Evolutionary conservation across 2,888 invertebrate species (phyloP).

Genomic region (Andrena marginata): DNA sequence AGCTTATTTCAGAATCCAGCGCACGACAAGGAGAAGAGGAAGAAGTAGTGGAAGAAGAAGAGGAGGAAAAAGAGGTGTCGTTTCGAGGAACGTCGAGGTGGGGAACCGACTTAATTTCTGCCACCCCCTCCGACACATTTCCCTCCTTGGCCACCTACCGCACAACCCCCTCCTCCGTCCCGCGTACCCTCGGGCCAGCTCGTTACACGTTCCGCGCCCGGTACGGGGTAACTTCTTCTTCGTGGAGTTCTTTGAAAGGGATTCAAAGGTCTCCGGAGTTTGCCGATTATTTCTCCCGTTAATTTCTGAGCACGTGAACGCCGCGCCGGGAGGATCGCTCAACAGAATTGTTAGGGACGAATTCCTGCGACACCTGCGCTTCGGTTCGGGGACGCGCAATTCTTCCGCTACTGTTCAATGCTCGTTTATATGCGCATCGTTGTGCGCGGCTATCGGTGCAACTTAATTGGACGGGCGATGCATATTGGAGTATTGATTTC

Average conservation of each 20-base stretch:
- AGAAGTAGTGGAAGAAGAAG: constrained; percentile 72
- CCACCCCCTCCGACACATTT: constrained; percentile 73
- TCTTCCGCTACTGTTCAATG: neutral
- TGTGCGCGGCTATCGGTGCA: neutral
- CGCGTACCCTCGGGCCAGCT: constrained; percentile 61
- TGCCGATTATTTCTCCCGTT: constrained; percentile 61
- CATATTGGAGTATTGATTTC: constrained; percentile 3
- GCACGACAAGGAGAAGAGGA: constrained; percentile 70
- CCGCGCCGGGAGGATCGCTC: neutral
- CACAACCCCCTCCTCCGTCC: constrained; percentile 13
- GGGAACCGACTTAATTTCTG: constrained; percentile 82
- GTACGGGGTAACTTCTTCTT: constrained; percentile 67
- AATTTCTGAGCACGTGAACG: constrained; percentile 41
- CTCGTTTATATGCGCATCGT: neutral
- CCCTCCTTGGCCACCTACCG: constrained; percentile 47
- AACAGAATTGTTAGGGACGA: constrained; percentile 5
- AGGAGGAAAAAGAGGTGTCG: constrained; percentile 79
- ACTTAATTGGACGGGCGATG: neutral
- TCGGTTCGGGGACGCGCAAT: neutral
- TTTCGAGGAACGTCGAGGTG: constrained; percentile 72
- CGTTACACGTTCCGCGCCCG: constrained; percentile 73
- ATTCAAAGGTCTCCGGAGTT: constrained; percentile 56
- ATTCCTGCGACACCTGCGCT: neutral
- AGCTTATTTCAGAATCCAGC: constrained; percentile 82
- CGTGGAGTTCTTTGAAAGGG: constrained; percentile 50